These are phyloP conservation scores for Anas platyrhynchos DNA, from an alignment of 2,113 vertebrate genomes.

Conservation along the genomic window DNA sequence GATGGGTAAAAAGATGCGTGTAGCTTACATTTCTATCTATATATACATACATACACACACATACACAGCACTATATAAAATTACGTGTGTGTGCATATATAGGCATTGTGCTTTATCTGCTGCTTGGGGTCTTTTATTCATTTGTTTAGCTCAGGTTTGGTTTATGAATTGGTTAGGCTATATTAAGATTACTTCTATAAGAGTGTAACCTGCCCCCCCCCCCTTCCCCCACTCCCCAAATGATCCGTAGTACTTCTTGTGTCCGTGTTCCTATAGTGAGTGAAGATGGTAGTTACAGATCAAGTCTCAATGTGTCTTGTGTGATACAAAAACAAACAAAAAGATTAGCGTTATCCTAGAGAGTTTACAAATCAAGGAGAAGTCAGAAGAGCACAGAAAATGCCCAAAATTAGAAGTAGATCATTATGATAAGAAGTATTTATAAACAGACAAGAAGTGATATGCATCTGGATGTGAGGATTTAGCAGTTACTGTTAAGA, in stretches of 20 bases:
- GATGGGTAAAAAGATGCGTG: neutral
- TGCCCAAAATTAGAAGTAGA: neutral
- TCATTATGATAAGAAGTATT: neutral
- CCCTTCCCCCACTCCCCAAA: neutral
- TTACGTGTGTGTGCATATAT: neutral
- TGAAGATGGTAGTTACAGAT: neutral
- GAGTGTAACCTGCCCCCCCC: accelerated
- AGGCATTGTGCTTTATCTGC: neutral
- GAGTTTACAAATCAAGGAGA: neutral
- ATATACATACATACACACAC: too few relatives aligned
- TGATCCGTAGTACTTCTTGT: too few relatives aligned
- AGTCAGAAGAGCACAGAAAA: neutral
- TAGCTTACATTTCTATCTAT: neutral
- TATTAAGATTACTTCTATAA: neutral
- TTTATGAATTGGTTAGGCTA: neutral
- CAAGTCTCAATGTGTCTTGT: neutral
- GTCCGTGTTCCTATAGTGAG: neutral
- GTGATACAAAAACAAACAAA: neutral
- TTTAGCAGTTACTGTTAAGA: neutral
- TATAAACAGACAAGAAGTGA: neutral
- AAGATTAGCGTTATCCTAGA: too few relatives aligned
- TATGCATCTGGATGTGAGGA: neutral
- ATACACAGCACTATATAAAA: too few relatives aligned
- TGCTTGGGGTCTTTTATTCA: neutral
- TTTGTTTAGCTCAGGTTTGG: neutral